A percentile compares a stretch with the other conserved stretches of the same genome.
Conservation (phyloP, 2,797 vertebrate genomes). For the Trachurus trachurus region DNA sequence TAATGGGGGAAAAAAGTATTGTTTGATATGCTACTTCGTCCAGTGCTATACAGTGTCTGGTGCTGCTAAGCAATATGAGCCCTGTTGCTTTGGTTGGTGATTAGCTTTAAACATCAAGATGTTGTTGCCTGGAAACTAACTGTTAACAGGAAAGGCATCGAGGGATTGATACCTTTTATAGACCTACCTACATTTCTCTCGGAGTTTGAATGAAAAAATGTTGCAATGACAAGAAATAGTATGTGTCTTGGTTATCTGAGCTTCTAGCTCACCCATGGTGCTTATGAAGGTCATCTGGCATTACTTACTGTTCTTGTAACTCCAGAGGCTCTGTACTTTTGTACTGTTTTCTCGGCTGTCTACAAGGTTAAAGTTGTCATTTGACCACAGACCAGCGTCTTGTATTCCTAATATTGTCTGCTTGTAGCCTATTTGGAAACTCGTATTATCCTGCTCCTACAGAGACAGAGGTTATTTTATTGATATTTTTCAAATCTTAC, state of each 20-base stretch:
- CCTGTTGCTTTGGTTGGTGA: background rate
- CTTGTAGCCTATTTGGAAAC: background rate
- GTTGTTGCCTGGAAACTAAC: background rate
- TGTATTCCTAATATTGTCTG: slow-evolving; percentile 4
- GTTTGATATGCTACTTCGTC: background rate
- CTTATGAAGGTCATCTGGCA: slow-evolving; percentile 42
- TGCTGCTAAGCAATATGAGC: background rate
- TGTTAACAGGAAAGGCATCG: background rate
- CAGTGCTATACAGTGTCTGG: background rate
- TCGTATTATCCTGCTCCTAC: background rate
- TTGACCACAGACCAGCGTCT: slow-evolving; percentile 3
- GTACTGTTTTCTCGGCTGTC: slow-evolving; percentile 14
- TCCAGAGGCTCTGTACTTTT: slow-evolving; percentile 27
- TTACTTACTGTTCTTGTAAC: slow-evolving; percentile 41
- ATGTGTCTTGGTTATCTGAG: slow-evolving; percentile 22
- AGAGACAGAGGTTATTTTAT: background rate
- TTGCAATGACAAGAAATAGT: background rate
- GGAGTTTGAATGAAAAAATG: slow-evolving; percentile 14
- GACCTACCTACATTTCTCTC: background rate
- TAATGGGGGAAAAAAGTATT: background rate
- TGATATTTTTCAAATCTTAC: background rate
- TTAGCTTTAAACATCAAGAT: background rate
- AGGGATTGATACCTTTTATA: background rate
- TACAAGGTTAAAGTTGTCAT: slow-evolving; percentile 23
- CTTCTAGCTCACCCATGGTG: slow-evolving; percentile 8